Evolutionary conservation across 2,888 invertebrate species (phyloP).

Genomic region (Malachius bipustulatus): DNA sequence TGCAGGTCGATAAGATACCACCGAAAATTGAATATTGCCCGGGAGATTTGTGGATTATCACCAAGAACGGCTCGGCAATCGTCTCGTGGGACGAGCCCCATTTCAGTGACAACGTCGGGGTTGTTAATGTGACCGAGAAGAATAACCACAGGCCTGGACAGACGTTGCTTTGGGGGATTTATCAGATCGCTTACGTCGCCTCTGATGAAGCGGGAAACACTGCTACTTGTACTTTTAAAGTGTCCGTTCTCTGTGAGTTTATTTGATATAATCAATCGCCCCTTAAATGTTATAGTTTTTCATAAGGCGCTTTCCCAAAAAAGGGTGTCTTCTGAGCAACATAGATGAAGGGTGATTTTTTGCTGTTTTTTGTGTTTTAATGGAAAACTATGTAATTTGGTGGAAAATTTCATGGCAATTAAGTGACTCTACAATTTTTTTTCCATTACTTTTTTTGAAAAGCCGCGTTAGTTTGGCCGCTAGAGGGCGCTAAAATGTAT

Average conservation of each 20-base stretch:
- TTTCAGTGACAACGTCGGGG: conserved; percentile 80
- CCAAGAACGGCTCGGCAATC: conserved; percentile 79
- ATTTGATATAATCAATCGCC: too few species aligned
- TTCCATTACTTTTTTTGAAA: too few species aligned
- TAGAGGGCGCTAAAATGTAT: too few species aligned
- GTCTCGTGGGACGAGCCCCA: conserved; percentile 88
- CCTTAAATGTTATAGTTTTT: too few species aligned
- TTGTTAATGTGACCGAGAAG: conserved; percentile 67
- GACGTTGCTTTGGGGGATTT: conserved; percentile 81
- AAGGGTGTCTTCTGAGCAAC: too few species aligned
- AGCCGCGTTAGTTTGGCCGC: too few species aligned
- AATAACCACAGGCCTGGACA: conserved; percentile 81
- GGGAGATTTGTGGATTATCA: conserved; percentile 88
- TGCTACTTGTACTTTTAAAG: conserved; percentile 83
- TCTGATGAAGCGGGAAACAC: conserved; percentile 86
- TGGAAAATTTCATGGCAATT: too few species aligned
- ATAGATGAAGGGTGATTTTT: too few species aligned
- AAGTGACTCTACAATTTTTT: too few species aligned
- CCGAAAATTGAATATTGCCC: conserved; percentile 85
- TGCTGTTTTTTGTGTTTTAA: too few species aligned
- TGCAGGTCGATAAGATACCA: conserved; percentile 48
- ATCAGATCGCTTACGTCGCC: conserved; percentile 87
- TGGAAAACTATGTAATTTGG: too few species aligned
- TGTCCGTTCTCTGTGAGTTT: conserved; percentile 80
- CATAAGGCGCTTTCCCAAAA: too few species aligned